A percentile compares a stretch with the other conserved stretches of the same genome.
Conservation (phyloP, 2,113 vertebrate species). For the Butorides virescens region DNA sequence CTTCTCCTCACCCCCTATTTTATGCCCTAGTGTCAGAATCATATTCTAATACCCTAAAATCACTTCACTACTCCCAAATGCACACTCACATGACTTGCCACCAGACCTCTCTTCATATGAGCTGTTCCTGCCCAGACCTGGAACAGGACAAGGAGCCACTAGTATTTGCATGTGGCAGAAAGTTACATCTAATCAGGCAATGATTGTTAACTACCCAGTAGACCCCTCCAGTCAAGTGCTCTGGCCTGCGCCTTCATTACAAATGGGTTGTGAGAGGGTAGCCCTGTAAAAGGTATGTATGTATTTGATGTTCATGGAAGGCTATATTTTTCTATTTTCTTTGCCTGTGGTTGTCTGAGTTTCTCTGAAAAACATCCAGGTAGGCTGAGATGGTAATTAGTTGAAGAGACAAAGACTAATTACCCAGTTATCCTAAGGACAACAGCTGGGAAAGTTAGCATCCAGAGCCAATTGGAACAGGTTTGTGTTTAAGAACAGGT, state of each 20-base stretch:
- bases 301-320: neutral
- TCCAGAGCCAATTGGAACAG: neutral
- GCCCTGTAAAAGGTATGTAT: neutral
- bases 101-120: neutral
- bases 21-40: neutral
- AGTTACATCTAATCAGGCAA: neutral
- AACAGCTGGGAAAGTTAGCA: neutral
- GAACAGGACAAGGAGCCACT: neutral
- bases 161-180: neutral
- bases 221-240: neutral
- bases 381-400: neutral
- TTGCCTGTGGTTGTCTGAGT: neutral
- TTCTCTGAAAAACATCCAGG: conserved; percentile 20
- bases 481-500: neutral
- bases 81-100: neutral
- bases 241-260: neutral
- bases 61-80: neutral
- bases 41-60: neutral
- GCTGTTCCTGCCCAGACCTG: neutral
- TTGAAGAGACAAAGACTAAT: conserved; percentile 30
- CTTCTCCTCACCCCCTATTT: neutral
- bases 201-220: neutral
- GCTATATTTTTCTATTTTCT: neutral
- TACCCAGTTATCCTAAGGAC: conserved; percentile 6
- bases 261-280: neutral